Evolutionary conservation across 2,113 vertebrate genomes (phyloP).

Genomic region (Nibea albiflora): DNA sequence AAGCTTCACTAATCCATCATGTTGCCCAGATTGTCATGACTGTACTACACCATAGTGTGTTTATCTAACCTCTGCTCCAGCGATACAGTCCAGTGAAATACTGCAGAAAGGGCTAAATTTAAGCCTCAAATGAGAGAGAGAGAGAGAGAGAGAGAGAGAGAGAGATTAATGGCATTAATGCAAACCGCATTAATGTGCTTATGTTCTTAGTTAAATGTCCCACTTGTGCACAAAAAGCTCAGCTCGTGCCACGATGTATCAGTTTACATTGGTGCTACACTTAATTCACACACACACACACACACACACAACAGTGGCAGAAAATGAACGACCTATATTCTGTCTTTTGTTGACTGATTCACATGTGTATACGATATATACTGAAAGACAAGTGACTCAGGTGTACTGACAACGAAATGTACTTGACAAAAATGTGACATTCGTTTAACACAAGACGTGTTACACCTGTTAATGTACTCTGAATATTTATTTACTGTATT

Average conservation of each 20-base stretch:
- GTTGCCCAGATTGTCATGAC: slow-evolving; percentile 42
- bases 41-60: slow-evolving; percentile 11
- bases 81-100: slow-evolving; percentile 36
- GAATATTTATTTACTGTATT: background rate
- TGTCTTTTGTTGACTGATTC: slow-evolving; percentile 8
- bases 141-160: slow-evolving; percentile 28
- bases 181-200: slow-evolving; percentile 76
- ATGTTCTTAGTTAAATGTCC: slow-evolving; percentile 74
- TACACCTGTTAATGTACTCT: background rate
- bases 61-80: slow-evolving; percentile 38
- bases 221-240: slow-evolving; percentile 54
- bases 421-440: background rate
- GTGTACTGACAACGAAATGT: background rate
- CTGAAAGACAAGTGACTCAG: background rate
- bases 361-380: slow-evolving; percentile 16
- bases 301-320: background rate
- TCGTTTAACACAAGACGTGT: background rate
- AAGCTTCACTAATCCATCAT: slow-evolving; percentile 26
- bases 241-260: slow-evolving; percentile 22
- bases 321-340: slow-evolving; percentile 50
- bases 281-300: slow-evolving; percentile 17
- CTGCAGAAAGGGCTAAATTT: slow-evolving; percentile 17
- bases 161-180: slow-evolving; percentile 71
- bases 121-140: slow-evolving; percentile 34
- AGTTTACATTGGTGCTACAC: slow-evolving; percentile 13